Evolutionary conservation across 1,140 invertebrate genomes (phyloP).

Genomic region (Trissolcus basalis): DNA sequence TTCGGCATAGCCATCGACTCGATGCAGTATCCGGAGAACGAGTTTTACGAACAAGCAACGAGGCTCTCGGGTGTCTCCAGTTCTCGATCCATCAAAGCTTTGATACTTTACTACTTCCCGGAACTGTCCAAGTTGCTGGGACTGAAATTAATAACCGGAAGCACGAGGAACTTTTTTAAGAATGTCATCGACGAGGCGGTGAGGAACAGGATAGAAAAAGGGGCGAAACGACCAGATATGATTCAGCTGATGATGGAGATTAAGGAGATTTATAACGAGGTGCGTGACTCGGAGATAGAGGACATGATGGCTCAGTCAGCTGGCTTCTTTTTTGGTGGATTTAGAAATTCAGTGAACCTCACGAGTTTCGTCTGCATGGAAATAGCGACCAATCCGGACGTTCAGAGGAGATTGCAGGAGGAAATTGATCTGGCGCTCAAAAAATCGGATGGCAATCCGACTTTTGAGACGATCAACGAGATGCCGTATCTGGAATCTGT

Average conservation of each 20-base stretch:
- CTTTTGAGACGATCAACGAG: conserved; percentile 32
- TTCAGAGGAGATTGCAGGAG: conserved; percentile 74
- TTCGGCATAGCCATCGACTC: conserved; percentile 40
- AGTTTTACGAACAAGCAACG: conserved; percentile 27
- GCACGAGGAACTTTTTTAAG: conserved; percentile 63
- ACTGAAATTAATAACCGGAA: conserved; percentile 46
- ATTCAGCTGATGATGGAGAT: conserved; percentile 76
- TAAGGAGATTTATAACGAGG: not conserved
- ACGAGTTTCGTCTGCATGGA: conserved; percentile 75
- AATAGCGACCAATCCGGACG: conserved; percentile 78
- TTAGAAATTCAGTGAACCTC: conserved; percentile 78
- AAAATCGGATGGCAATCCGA: conserved; percentile 27
- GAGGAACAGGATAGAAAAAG: conserved; percentile 70
- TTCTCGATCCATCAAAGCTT: conserved; percentile 64
- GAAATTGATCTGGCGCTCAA: conserved; percentile 38
- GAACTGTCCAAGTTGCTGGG: conserved; percentile 37
- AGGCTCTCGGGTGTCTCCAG: conserved; percentile 38
- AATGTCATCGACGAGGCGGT: conserved; percentile 74
- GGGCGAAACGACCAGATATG: conserved; percentile 75
- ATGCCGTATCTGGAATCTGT: conserved; percentile 43
- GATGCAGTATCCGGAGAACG: conserved; percentile 30
- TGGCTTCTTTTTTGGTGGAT: conserved; percentile 74
- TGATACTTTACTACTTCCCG: conserved; percentile 40
- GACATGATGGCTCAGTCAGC: conserved; percentile 45
- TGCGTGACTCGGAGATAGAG: not conserved